These are phyloP conservation scores for Amphipoea oculea DNA, from an alignment of 2,888 invertebrate genomes.

Conservation along the genomic window DNA sequence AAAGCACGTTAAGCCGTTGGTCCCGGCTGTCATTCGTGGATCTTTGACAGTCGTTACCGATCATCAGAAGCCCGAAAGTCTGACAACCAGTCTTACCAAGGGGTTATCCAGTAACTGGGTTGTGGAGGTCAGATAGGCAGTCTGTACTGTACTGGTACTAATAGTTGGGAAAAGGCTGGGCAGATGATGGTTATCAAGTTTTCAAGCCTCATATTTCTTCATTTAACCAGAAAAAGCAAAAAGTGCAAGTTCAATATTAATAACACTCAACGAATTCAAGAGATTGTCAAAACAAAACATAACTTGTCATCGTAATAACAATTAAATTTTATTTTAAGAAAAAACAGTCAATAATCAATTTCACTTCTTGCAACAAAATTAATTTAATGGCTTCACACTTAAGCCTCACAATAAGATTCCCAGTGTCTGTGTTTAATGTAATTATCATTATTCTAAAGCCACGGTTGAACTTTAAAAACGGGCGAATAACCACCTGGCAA, in stretches of 20 bases:
- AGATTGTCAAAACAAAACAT: conserved; percentile 27
- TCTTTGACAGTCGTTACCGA: too few relatives aligned
- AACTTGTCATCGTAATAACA: conserved; percentile 24
- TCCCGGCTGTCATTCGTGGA: too few relatives aligned
- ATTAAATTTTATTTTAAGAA: neutral
- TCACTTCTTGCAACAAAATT: conserved; percentile 48
- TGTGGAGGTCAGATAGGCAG: too few relatives aligned
- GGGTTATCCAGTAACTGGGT: too few relatives aligned
- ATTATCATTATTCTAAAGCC: conserved; percentile 27
- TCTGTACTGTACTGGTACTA: too few relatives aligned
- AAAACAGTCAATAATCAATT: conserved; percentile 47
- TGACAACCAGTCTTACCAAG: too few relatives aligned
- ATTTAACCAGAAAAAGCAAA: neutral
- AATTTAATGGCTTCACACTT: conserved; percentile 41
- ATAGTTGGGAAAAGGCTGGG: too few relatives aligned
- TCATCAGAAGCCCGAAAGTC: too few relatives aligned
- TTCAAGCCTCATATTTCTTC: neutral
- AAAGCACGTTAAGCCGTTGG: too few relatives aligned
- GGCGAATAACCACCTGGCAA: conserved; percentile 20
- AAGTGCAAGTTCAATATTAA: neutral
- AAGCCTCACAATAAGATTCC: conserved; percentile 11
- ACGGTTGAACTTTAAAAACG: conserved; percentile 57
- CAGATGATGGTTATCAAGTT: too few relatives aligned
- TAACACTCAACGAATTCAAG: neutral
- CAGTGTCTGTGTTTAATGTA: conserved; percentile 40